Evolutionary conservation across 2,888 invertebrate species (phyloP), one percentile per base, ranked within the genome.

Genomic region (Cantharis lateralis): DNA sequence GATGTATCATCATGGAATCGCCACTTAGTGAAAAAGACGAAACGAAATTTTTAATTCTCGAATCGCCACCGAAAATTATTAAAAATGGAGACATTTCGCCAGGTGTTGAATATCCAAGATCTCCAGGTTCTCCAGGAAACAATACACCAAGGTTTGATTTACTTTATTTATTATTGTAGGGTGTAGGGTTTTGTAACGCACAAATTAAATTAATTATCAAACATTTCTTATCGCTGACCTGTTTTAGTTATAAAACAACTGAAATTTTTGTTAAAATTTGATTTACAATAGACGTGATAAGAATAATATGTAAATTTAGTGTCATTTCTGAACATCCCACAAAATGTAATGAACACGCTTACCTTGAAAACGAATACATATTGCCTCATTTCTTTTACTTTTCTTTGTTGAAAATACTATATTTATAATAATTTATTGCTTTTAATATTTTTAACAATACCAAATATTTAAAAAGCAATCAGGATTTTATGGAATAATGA

Each of bases 1-100:
- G 32, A 68, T 62, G 18, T 61, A n/a, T 16, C 32, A 24, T 16
- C n/a, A 78, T 78, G 78, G 76, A 76, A 64, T 76, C 76, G 16
- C 78, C 78, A 24, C 15, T 15, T 13, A 74, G 66, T 74, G 78
- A 78, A 62, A 78, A 70, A 70, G 78, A 78, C 11, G 78, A 78
- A 20, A 76, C 71, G 0, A 74, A 69, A 68, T 74, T 66, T 64
- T 61, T 78, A 10, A 78, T 78, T 69, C 48, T 74, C 15, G 70
- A 78, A 66, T 62, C 70, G 3, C 10, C 78, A 11, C 76, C 70
- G 15, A 76, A 74, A 62, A 69, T 70, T 62, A 15, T 76, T 5
- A 73, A 68, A 68, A 78, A 68, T 64, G 78, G 78, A 3, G 74
- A 76, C 32, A 62, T 62, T 11, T 76, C 78, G 11, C 78, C 78